phyloP scores from a whole-genome alignment of 2,113 vertebrate genomes.

The Salvelinus namaycush region DNA sequence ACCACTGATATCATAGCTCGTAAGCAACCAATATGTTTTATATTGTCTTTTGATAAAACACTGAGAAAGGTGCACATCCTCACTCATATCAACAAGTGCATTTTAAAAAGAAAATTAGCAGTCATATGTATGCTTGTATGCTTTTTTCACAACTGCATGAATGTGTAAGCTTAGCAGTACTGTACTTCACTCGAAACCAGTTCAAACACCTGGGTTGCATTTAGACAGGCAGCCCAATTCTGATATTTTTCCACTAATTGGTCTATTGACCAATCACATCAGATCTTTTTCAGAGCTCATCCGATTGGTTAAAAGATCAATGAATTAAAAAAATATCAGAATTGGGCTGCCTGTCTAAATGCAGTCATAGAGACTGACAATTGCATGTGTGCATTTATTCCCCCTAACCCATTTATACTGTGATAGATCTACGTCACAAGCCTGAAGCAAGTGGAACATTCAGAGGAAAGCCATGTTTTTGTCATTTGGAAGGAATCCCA shows the following conservation, averaged over 20 bases:
- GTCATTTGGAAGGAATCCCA: slow-evolving; percentile 12
- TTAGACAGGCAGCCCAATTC: neutral
- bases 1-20: neutral
- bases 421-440: neutral
- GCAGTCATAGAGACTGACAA: neutral
- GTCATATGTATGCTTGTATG: neutral
- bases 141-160: neutral
- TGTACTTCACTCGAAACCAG: neutral
- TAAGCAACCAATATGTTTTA: too few species aligned
- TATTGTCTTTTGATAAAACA: too few species aligned
- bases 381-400: neutral
- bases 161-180: neutral
- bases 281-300: too few species aligned
- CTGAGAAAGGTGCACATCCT: too few species aligned
- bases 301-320: too few species aligned
- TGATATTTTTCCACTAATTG: too few species aligned
- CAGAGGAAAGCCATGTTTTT: slow-evolving; percentile 10
- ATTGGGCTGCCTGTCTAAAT: neutral
- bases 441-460: neutral
- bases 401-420: neutral
- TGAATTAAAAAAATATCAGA: too few species aligned
- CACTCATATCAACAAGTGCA: too few species aligned
- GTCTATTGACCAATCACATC: too few species aligned
- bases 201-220: neutral
- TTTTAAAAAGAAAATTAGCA: neutral